These are phyloP conservation scores for Ips typographus DNA, from an alignment of 1,140 invertebrate species.

Conservation along the genomic window DNA sequence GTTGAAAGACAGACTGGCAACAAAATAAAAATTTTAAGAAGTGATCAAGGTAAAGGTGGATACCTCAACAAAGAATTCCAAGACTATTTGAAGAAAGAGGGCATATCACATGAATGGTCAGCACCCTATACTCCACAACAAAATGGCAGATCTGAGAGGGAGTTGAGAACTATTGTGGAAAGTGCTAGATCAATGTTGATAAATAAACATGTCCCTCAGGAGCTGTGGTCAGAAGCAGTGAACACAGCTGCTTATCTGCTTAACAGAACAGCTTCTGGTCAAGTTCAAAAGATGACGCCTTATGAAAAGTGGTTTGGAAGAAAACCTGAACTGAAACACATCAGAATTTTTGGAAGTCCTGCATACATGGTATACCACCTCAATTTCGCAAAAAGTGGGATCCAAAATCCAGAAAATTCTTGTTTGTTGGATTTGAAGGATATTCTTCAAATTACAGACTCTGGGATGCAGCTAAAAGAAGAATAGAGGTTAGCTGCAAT, in stretches of 20 bases:
- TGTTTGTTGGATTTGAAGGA: slow-evolving; percentile 33
- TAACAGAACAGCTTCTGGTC: slow-evolving; percentile 44
- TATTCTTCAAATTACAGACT: slow-evolving; percentile 25
- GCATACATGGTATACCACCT: slow-evolving; percentile 37
- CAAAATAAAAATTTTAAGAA: slow-evolving; percentile 34
- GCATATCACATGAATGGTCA: slow-evolving; percentile 39
- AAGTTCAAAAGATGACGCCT: slow-evolving; percentile 31
- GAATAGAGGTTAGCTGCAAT: slow-evolving; percentile 41
- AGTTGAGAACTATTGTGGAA: slow-evolving; percentile 53
- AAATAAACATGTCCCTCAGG: slow-evolving; percentile 45
- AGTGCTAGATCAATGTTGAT: slow-evolving; percentile 50
- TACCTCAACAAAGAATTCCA: slow-evolving; percentile 38
- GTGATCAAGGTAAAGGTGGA: slow-evolving; percentile 40
- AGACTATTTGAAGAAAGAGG: slow-evolving; percentile 34
- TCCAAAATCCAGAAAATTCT: slow-evolving; percentile 30
- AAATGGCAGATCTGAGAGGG: slow-evolving; percentile 51
- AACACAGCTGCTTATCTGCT: slow-evolving; percentile 49
- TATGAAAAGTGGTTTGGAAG: slow-evolving; percentile 38
- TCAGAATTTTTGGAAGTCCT: slow-evolving; percentile 46
- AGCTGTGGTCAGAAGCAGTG: slow-evolving; percentile 55
- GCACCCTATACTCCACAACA: slow-evolving; percentile 50
- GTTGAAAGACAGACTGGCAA: slow-evolving; percentile 29
- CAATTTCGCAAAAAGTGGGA: slow-evolving; percentile 32
- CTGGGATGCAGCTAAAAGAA: slow-evolving; percentile 37
- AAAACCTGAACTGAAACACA: slow-evolving; percentile 26